Evolutionary conservation across 2,113 vertebrate species (phyloP), one percentile per base, ranked within the genome.

Genomic region (Saimiri boliviensis): DNA sequence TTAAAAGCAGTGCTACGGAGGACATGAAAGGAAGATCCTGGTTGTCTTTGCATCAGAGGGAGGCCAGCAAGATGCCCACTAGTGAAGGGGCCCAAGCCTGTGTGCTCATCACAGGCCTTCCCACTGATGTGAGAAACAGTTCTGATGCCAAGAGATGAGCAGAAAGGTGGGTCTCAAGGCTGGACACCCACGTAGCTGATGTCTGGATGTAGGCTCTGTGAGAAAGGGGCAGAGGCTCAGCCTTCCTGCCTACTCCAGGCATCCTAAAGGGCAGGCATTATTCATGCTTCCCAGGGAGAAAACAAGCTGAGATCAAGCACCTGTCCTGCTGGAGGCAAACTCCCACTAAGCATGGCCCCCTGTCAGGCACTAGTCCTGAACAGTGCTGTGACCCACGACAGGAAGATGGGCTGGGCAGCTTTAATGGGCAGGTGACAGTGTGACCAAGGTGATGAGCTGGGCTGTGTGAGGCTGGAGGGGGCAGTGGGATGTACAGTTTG

Each of bases 141-240:
- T 47, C 42, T 21, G 11, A 77, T 16, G 9, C 73, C 45, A 20
- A 42, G 37, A 35, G 21, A 54, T 1, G 1, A 19, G 25, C 47
- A 12, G 23, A 4, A 47, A 42, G 8, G 5, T 14, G 12, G 1
- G 2, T 21, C 7, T 5, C 74, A 16, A 47, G 42, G 14, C 19
- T 21, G 37, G 63, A n/a, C 3, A 21, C 74, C 14, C 3, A 3
- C 2, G 2, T 9, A 4, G n/a, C 45, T 30, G 54, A 11, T 8
- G 9, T 37, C 6, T 14, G 14, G 11, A 32, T 30, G 21, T 47
- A 58, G 87, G 3, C 13, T 0, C 0, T 5, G 9, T 45, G 19
- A 5, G 5, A 2, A 37, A 16, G 10, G 23, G 2, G 0, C 0
- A 2, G 21, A 37, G 0, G 0, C 35, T 27, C 2, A 6, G 14